phyloP scores from a whole-genome alignment of 2,113 vertebrate genomes.

The Colinus virginianus region DNA sequence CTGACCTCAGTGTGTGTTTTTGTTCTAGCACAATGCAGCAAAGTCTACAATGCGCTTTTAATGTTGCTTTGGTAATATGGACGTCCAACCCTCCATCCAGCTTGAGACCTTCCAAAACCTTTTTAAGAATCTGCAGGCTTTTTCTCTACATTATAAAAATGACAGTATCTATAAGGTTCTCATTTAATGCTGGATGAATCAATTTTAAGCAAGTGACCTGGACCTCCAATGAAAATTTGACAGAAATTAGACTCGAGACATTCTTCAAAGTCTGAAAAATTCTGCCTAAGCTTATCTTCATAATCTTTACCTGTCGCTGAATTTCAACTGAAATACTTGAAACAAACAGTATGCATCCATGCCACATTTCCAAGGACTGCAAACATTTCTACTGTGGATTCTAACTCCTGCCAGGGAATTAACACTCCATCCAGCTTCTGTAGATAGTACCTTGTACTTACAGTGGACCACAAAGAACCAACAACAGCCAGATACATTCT shows the following conservation, averaged over 20 bases:
- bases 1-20: conserved; percentile 54
- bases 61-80: neutral
- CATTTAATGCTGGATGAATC: conserved; percentile 12
- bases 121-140: neutral
- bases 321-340: neutral
- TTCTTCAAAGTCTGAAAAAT: neutral
- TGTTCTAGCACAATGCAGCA: conserved; percentile 56
- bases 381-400: neutral
- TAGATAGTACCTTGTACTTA: neutral
- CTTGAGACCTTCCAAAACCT: conserved; percentile 8
- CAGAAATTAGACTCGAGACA: conserved; percentile 9
- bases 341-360: neutral
- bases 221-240: neutral
- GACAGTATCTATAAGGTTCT: neutral
- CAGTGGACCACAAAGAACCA: neutral
- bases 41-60: conserved; percentile 8
- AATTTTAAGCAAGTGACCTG: conserved; percentile 1
- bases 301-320: neutral
- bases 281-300: neutral
- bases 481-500: neutral
- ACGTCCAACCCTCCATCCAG: neutral
- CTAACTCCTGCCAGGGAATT: neutral
- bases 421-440: neutral
- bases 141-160: neutral
- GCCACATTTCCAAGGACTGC: neutral